Base-by-base conservation (phyloP, 2,888 invertebrate species). In the Vanessa cardui region DNA sequence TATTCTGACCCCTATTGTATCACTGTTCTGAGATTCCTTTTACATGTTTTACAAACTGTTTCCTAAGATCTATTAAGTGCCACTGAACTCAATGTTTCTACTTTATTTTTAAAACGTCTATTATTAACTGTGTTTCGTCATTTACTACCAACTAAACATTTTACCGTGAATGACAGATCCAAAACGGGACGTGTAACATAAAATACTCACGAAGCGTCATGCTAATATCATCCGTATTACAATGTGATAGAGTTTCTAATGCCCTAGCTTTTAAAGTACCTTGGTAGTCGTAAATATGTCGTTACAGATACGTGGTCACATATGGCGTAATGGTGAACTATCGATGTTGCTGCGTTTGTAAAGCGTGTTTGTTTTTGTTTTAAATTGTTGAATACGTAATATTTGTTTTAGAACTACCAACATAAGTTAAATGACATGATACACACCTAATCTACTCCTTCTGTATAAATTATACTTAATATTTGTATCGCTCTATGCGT, bases 121-220 rank as follows among this genome's bases (percentile, higher is more conserved):
- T 18, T 47, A 44, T 20, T 45, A 16, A 45, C 18, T 46, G 16
- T 31, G 45, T 45, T 26, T 16, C 59, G 58, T 50, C 52, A 59
- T 52, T 4, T 31, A 52, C 9, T 18, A 52, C 52, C 18, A 18
- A 20, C 45, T 31, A 33, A 47, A 33, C 54, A 60, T 54, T 52
- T 66, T 46, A 47, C 31, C n/a, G 52, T 66, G 64, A 69, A 47
- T 71, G 71, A 66, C 66, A 63, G 47, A 64, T 66, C 58, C 66
- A 64, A 66, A 64, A 64, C 47, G 64, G 63, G 68, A 54, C 26
- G 26, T 7, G 18, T 20, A 31, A 15, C 50, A 6, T 54, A n/a
- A 26, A 31, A 33, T 18, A 12, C 15, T 16, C 21, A 21, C 52
- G 58, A 61, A 26, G 49, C 59, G 39, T n/a, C 21, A 20, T 18